A percentile compares a stretch with the other conserved stretches of the same genome.
phyloP scores from a whole-genome alignment of 2,113 vertebrate genomes.

The Brienomyrus brachyistius region DNA sequence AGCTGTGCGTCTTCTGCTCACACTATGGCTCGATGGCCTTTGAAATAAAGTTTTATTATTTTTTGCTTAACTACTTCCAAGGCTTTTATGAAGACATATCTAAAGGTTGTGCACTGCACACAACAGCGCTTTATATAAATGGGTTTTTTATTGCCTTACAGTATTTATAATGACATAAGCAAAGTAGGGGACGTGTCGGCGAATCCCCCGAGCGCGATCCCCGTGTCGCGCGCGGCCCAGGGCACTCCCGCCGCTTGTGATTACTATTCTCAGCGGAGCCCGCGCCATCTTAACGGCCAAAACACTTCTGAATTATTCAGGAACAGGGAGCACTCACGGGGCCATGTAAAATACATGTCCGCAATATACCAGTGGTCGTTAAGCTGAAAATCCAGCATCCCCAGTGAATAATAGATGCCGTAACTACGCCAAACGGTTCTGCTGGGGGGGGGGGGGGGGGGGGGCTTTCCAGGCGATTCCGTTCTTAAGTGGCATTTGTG shows the following conservation, averaged over 20 bases:
- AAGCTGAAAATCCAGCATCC: neutral
- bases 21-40: neutral
- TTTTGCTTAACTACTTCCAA: neutral
- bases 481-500: neutral
- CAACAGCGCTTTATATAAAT: neutral
- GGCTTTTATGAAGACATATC: neutral
- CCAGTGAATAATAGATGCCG: slow-evolving; percentile 2
- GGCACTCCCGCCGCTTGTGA: too few species aligned
- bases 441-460: neutral
- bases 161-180: neutral
- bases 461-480: neutral
- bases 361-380: neutral
- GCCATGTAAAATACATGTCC: neutral
- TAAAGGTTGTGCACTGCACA: neutral
- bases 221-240: neutral
- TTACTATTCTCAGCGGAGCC: neutral
- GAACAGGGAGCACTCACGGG: neutral
- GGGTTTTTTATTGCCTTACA: neutral
- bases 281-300: neutral
- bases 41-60: neutral
- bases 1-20: too few species aligned
- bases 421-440: neutral
- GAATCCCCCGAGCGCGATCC: neutral
- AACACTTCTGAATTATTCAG: slow-evolving; percentile 8
- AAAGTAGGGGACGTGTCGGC: neutral